Conservation (phyloP, 1,140 invertebrate genomes). For the Palaemon carinicauda region DNA sequence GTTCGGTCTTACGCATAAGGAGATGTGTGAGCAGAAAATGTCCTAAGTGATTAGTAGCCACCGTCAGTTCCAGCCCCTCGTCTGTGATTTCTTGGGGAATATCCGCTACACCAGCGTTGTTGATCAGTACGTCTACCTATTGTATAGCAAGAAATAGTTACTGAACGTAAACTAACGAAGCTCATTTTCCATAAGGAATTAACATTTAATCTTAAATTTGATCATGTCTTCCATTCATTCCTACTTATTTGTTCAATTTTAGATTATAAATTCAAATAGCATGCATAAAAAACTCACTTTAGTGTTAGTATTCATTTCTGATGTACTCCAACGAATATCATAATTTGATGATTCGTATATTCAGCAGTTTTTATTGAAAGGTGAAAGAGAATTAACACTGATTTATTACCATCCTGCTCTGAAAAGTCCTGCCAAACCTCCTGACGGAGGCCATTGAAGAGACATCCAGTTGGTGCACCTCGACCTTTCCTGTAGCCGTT, state of each 20-base stretch:
- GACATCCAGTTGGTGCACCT: not conserved
- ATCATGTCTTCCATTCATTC: not conserved
- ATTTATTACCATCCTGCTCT: not conserved
- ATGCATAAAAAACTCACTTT: no score
- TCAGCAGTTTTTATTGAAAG: no score
- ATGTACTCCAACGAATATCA: not conserved
- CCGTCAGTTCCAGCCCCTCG: not conserved
- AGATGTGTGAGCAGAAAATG: not conserved
- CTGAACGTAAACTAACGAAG: not conserved
- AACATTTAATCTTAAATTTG: not conserved
- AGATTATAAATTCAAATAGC: no score
- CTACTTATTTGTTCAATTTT: no score
- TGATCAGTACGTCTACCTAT: constrained; percentile 9
- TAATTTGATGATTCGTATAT: not conserved
- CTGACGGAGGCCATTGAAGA: constrained; percentile 6
- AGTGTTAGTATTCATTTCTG: no score
- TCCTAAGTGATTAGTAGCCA: not conserved
- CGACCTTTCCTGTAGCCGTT: not conserved
- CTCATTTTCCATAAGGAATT: not conserved
- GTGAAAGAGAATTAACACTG: no score
- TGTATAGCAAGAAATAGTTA: not conserved
- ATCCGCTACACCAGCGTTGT: constrained; percentile 3
- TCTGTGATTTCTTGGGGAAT: not conserved
- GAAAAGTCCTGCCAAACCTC: not conserved
- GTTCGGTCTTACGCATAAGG: not conserved